Conservation (phyloP, 1,140 invertebrate species). For the Archivesica marissinica region DNA sequence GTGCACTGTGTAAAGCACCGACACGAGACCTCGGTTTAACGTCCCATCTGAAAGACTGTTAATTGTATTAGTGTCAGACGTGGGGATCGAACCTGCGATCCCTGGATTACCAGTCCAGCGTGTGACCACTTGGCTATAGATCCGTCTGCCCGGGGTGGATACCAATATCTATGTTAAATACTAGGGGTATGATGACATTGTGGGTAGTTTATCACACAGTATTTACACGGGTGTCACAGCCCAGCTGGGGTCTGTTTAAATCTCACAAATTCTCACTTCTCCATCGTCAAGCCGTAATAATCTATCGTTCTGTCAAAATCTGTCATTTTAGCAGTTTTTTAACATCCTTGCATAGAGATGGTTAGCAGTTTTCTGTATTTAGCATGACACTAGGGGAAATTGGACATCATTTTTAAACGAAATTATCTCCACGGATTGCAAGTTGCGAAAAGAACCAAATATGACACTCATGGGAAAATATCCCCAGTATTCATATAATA, state of each 20-base stretch:
- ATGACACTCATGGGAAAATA: conserved; percentile 16
- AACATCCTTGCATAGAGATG: background rate
- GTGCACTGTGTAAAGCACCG: no score
- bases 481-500: no score
- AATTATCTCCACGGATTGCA: background rate
- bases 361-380: conserved; percentile 25
- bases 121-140: no score
- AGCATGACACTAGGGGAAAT: background rate
- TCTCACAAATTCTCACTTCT: conserved; percentile 34
- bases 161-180: no score
- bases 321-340: conserved; percentile 10
- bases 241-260: conserved; percentile 16
- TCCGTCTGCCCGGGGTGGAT: no score
- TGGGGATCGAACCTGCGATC: no score
- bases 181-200: background rate
- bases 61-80: no score
- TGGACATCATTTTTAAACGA: conserved; percentile 8
- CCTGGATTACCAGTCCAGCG: no score
- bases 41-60: no score
- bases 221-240: background rate
- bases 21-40: no score
- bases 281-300: no score
- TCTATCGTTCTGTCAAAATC: background rate
- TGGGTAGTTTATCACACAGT: conserved; percentile 3
- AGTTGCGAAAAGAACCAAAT: background rate